A percentile compares a stretch with the other conserved stretches of the same genome.
These are phyloP conservation scores for Indicator maculatus DNA, from an alignment of 2,113 vertebrate genomes.

Conservation along the genomic window DNA sequence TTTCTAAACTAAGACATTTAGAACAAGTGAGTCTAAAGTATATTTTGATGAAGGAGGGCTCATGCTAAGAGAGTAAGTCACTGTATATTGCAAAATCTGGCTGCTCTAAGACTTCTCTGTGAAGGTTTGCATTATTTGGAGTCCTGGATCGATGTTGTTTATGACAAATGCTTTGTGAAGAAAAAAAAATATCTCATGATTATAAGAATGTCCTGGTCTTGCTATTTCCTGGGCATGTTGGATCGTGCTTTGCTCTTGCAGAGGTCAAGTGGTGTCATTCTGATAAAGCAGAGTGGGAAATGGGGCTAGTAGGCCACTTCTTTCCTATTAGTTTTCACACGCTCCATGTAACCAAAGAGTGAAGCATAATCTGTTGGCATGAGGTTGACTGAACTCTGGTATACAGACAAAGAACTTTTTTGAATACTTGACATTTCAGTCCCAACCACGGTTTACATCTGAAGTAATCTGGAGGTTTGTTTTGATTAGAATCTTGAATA, in stretches of 20 bases:
- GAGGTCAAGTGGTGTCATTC: background rate
- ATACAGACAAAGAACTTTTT: background rate
- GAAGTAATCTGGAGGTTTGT: slow-evolving; percentile 34
- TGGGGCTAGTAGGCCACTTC: background rate
- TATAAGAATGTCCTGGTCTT: background rate
- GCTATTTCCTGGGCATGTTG: background rate
- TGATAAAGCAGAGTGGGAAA: background rate
- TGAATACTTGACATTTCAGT: background rate
- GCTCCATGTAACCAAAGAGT: background rate
- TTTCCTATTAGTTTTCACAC: background rate
- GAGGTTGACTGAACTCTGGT: background rate
- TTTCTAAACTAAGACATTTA: background rate
- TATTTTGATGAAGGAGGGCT: background rate
- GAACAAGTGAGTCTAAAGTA: background rate
- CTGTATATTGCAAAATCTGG: background rate
- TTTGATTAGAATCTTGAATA: slow-evolving; percentile 41
- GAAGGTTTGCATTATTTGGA: background rate
- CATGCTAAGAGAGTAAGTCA: background rate
- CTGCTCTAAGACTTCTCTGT: background rate
- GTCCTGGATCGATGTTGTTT: background rate
- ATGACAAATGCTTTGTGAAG: background rate
- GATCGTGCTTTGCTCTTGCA: background rate
- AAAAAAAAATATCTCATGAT: background rate
- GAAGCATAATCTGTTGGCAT: background rate
- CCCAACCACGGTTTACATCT: background rate